Evolutionary conservation across 2,113 vertebrate genomes (phyloP), one percentile per base, ranked within the genome.

Genomic region (Notothenia rossii): DNA sequence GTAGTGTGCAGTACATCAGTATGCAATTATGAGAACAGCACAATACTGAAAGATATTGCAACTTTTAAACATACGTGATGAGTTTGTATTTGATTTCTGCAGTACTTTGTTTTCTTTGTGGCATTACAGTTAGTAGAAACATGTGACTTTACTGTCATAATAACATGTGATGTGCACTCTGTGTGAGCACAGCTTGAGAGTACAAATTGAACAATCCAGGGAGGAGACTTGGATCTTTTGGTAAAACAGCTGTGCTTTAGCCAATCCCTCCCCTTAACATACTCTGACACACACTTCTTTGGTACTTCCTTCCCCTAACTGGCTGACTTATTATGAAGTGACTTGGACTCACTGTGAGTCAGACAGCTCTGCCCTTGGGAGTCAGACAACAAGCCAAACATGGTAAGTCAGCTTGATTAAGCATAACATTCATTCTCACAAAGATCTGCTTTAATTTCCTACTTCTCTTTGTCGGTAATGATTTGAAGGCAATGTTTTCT

Each of bases 261-360:
- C 13, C 53, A 20, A 14, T 55, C 45, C 50, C n/a, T 58, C 63
- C 49, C 40, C 36, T 5, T 33, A 20, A 14, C 18, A 36, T 50
- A 33, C 12, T 50, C 40, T 20, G n/a, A 50, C 48, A 76, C 65
- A 60, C 56, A 63, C 43, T 40, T 54, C 22, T 25, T 36, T 18
- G 3, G 18, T 15, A 68, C 70, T 83, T 86, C 85, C 85, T 69
- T 55, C 58, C 6, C 3, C 10, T 50, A 0, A 10, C 13, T 22
- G 9, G 15, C 48, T 82, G 63, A 84, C 61, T 86, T 80, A 82
- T 85, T 14, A 18, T 9, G 2, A 48, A 55, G 49, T 86, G 83
- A 79, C 56, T 65, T 65, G 54, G 62, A 51, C 33, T 67, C 25
- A 69, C 12, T 17, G 58, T 76, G 61, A 81, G 53, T 81, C 77